Evolutionary conservation across 1,140 invertebrate species (phyloP).

Genomic region (Achroia grisella): DNA sequence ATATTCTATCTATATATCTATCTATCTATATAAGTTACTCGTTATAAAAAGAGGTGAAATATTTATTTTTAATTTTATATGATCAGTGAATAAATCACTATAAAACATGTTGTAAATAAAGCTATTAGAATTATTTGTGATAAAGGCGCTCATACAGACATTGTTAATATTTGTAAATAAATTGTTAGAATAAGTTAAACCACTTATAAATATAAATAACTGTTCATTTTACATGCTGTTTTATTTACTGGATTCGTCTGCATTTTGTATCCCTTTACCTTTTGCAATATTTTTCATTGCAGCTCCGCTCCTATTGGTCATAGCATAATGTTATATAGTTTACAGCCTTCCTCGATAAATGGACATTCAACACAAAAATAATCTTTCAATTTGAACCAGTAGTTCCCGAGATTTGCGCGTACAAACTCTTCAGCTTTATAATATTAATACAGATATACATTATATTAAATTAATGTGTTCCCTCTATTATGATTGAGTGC

Average conservation of each 20-base stretch:
- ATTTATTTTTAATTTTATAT: conserved; percentile 3
- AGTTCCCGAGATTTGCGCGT: no score
- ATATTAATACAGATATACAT: no score
- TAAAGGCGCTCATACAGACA: conserved; percentile 18
- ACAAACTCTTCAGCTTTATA: no score
- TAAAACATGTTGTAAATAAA: neutral
- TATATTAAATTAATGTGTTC: no score
- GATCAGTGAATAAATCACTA: conserved; percentile 2
- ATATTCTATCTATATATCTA: neutral
- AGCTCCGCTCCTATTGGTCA: no score
- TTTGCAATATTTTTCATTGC: no score
- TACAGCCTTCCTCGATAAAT: no score
- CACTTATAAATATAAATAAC: conserved; percentile 24
- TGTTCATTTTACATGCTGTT: conserved; percentile 29
- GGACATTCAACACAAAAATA: no score
- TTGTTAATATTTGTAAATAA: conserved; percentile 30
- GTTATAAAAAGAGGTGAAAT: neutral
- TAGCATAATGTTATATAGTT: no score
- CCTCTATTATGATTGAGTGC: no score
- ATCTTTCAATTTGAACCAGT: no score
- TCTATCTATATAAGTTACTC: neutral
- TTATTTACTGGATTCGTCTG: conserved; percentile 10
- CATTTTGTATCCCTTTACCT: neutral
- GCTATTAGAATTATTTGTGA: conserved; percentile 12
- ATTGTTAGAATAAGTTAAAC: conserved; percentile 21